phyloP scores from a whole-genome alignment of 1,140 invertebrate genomes.

The Bradynema listronoti region DNA sequence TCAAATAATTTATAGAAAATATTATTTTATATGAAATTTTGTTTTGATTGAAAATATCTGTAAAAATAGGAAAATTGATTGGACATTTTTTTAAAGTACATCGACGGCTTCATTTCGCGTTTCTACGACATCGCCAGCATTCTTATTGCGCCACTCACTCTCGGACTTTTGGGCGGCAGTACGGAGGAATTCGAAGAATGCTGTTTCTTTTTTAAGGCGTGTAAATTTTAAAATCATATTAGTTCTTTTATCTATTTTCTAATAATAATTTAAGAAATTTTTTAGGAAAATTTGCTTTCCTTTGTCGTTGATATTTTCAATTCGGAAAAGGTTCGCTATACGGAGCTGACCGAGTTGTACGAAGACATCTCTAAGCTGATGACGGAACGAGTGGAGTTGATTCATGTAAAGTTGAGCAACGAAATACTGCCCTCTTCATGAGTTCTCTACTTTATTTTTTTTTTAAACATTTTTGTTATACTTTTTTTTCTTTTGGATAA shows the following conservation, averaged over 20 bases:
- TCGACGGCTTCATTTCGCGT: slow-evolving; percentile 38
- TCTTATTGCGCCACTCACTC: slow-evolving; percentile 25
- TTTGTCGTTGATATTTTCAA: slow-evolving; percentile 41
- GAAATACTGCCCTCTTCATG: slow-evolving; percentile 29
- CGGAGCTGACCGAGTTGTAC: slow-evolving; percentile 27
- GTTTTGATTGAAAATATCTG: too few species aligned
- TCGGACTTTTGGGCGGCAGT: slow-evolving; percentile 39
- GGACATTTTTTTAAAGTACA: too few species aligned
- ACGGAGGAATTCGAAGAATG: slow-evolving; percentile 37
- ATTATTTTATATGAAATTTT: too few species aligned
- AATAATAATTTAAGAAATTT: background rate
- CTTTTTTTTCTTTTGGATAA: too few species aligned
- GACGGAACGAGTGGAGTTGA: slow-evolving; percentile 29
- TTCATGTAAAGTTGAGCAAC: slow-evolving; percentile 38
- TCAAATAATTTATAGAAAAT: too few species aligned
- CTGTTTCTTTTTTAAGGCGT: slow-evolving; percentile 38
- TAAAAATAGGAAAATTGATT: too few species aligned
- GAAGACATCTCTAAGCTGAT: slow-evolving; percentile 38
- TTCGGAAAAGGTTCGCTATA: slow-evolving; percentile 37
- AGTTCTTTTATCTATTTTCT: slow-evolving; percentile 9
- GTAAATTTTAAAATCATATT: background rate
- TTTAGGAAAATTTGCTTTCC: slow-evolving; percentile 36
- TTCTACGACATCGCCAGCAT: slow-evolving; percentile 47
- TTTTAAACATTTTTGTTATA: too few species aligned
- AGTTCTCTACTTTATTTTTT: too few species aligned